phyloP scores from a whole-genome alignment of 1,140 invertebrate species.

The Solenopsis fugax region DNA sequence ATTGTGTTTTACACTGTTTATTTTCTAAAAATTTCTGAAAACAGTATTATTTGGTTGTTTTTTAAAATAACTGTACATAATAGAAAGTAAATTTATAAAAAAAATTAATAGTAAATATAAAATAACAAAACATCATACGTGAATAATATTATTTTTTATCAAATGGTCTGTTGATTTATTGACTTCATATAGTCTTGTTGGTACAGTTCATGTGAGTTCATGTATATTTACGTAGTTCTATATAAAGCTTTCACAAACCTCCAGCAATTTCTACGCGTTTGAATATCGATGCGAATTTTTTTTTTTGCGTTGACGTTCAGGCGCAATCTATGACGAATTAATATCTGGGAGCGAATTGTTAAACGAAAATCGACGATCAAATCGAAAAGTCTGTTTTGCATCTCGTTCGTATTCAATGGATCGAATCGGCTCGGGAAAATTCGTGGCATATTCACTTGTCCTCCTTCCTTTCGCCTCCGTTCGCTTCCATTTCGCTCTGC shows the following conservation, averaged over 20 bases:
- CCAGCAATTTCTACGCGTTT: constrained; percentile 32
- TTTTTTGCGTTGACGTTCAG: constrained; percentile 30
- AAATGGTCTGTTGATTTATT: constrained; percentile 8
- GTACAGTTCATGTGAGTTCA: constrained; percentile 28
- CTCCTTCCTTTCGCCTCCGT: background rate
- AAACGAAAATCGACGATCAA: constrained; percentile 48
- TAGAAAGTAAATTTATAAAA: background rate
- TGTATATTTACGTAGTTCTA: constrained; percentile 47
- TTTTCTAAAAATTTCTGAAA: background rate
- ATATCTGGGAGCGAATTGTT: constrained; percentile 51
- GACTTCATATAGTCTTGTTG: constrained; percentile 13
- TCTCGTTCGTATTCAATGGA: constrained; percentile 60
- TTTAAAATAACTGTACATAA: background rate
- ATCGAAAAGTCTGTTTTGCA: constrained; percentile 47
- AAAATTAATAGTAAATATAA: background rate
- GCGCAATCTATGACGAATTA: constrained; percentile 53
- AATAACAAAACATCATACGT: background rate
- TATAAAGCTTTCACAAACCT: constrained; percentile 37
- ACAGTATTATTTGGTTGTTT: background rate
- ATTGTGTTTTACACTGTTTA: background rate
- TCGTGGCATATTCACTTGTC: constrained; percentile 22
- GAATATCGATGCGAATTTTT: constrained; percentile 49
- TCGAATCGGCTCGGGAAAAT: constrained; percentile 49
- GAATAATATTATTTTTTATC: constrained; percentile 16
- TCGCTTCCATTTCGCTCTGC: constrained; percentile 51